Base-by-base conservation (phyloP, 2,113 vertebrate genomes). In the Petrocephalus zakoni region DNA sequence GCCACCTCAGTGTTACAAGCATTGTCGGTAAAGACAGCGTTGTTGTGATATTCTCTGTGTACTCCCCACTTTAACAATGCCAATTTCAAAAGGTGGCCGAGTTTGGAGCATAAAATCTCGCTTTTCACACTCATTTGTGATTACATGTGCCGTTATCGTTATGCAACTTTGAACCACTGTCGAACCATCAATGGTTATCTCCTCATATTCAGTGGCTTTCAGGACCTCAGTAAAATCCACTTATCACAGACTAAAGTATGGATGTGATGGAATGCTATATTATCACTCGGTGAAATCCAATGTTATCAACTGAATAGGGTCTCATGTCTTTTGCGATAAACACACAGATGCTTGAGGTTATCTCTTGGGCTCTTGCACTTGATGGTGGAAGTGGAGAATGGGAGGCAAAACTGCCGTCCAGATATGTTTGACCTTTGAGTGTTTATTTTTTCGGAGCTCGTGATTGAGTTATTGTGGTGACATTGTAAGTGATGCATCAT, bases 21-120 rank as follows among this genome's bases (percentile, higher is more conserved):
- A 0, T 88, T 90, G 82, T 86, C 87, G 11, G 72, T 88, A 86
- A 87, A 68, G 1, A 88, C 87, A 68, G 47, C 78, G 64, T 64
- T 87, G 49, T 6, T 21, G n/a, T 15, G 78, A 58, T 52, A 85
- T 13, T 25, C 56, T 51, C 68, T 89, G 87, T 58, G 21, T 85
- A 91, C 58, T 58, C 22, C 78, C 78, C 9, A 47, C 61, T 89
- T 64, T n/a, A 21, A 37, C 29, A 88, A 21, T 55, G 78, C 86
- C 0, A 4, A 78, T 91, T 85, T 72, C 68, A 72, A 34, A 72
- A 34, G 25, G 29, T 17, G 29, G 68, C 68, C 52, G 4, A 72
- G 25, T 72, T 34, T 72, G 64, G 25, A 72, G 64, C 29, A 75
- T 10, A 81, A 89, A 87, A 85, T 87, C 52, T 85, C 53, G 8